phyloP scores from a whole-genome alignment of 2,113 vertebrate species.

The Phainopepla nitens region DNA sequence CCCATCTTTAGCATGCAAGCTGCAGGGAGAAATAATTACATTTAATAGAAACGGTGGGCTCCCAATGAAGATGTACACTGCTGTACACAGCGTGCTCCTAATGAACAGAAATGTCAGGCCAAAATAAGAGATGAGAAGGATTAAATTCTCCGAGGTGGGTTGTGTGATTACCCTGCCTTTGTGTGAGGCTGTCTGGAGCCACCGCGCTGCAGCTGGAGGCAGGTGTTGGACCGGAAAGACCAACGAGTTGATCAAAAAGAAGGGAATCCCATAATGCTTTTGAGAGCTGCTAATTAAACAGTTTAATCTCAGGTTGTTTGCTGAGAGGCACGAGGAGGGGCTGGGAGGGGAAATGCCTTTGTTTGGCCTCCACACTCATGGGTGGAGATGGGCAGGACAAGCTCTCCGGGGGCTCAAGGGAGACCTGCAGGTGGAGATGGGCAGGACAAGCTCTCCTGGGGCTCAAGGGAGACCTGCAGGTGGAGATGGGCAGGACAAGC shows the following conservation, averaged over 20 bases:
- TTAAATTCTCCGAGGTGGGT: not conserved
- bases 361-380: not conserved
- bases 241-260: not conserved
- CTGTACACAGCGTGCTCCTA: slow-evolving; percentile 2
- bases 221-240: not conserved
- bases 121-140: slow-evolving; percentile 13
- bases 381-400: not conserved
- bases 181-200: not conserved
- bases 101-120: slow-evolving; percentile 39
- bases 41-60: not conserved
- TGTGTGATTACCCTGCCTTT: not conserved
- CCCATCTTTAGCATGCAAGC: not conserved
- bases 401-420: not conserved
- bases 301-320: not conserved
- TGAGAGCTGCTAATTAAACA: not conserved
- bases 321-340: not conserved
- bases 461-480: not conserved
- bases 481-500: not conserved
- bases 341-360: not conserved
- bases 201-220: not conserved
- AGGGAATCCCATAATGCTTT: not conserved
- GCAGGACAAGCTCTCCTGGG: not conserved
- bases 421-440: not conserved
- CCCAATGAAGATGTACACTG: slow-evolving; percentile 6
- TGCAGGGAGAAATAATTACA: slow-evolving; percentile 25